These are phyloP conservation scores for Jaculus jaculus DNA, from an alignment of 2,113 vertebrate genomes.

Conservation along the genomic window DNA sequence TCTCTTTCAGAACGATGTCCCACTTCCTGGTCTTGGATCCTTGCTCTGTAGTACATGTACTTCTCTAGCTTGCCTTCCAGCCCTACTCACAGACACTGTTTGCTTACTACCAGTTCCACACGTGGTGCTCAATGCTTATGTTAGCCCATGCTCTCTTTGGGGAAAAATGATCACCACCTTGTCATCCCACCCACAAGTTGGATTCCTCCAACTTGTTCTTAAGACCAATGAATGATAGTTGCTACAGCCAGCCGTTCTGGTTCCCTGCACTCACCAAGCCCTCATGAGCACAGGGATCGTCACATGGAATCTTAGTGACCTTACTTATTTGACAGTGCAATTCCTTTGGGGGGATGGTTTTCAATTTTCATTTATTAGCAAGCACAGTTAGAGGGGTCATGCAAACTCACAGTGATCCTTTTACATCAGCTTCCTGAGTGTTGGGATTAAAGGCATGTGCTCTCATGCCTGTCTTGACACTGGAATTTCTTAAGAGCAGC, in stretches of 20 bases:
- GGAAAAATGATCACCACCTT: not conserved
- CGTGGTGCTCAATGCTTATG: not conserved
- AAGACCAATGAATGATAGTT: not conserved
- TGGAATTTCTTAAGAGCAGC: not conserved
- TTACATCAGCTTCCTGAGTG: not conserved
- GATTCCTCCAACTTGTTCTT: not conserved
- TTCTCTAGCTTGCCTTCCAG: not conserved
- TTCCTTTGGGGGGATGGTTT: not conserved
- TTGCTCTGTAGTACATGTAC: not conserved
- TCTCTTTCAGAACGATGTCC: not conserved
- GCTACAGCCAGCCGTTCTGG: not conserved
- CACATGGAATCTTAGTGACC: not conserved
- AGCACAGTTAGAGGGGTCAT: too few relatives aligned
- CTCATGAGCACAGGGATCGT: not conserved
- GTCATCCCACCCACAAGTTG: not conserved
- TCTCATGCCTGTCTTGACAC: too few relatives aligned
- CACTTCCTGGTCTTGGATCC: not conserved
- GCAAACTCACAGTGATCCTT: too few relatives aligned
- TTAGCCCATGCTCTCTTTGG: not conserved
- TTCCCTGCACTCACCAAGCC: not conserved
- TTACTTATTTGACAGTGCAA: not conserved
- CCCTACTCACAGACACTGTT: not conserved
- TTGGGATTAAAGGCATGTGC: too few relatives aligned
- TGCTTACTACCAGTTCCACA: not conserved
- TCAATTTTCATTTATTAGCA: too few relatives aligned